Conservation (phyloP, 2,888 invertebrate species). For the Marasmarcha lunaedactyla region DNA sequence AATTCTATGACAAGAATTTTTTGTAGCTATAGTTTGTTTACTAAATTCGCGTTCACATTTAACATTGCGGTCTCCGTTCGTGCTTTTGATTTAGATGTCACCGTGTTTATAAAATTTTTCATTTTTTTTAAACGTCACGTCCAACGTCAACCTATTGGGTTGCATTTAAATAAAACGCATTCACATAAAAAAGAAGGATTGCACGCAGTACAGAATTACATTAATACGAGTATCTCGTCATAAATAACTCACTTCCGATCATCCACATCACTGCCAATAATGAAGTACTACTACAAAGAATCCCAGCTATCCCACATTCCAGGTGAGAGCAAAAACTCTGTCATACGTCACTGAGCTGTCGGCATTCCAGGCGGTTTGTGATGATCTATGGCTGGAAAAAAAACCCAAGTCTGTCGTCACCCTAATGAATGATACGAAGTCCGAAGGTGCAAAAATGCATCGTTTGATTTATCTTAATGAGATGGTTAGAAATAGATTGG, state of each 20-base stretch:
- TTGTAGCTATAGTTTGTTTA: too few species aligned
- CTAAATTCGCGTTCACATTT: too few species aligned
- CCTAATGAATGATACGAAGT: constrained; percentile 12
- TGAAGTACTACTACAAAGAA: constrained; percentile 5
- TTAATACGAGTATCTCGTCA: too few species aligned
- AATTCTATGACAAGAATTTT: too few species aligned
- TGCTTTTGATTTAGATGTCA: too few species aligned
- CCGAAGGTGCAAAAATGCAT: constrained; percentile 15
- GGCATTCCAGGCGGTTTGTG: constrained; percentile 18
- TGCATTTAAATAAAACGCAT: too few species aligned
- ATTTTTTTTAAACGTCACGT: too few species aligned
- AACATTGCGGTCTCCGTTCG: too few species aligned
- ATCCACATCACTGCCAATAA: constrained; percentile 4
- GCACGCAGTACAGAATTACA: too few species aligned
- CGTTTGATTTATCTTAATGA: constrained; percentile 12
- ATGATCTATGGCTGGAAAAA: constrained; percentile 21
- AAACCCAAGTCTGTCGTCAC: constrained; percentile 12
- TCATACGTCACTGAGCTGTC: neutral
- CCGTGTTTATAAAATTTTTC: too few species aligned
- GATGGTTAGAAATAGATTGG: neutral
- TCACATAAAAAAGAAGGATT: too few species aligned
- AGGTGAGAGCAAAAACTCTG: neutral
- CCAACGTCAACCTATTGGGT: too few species aligned
- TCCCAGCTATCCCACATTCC: neutral
- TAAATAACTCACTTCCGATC: neutral